Evolutionary conservation across 2,797 vertebrate species (phyloP).

Genomic region (Telmatherina bonti): DNA sequence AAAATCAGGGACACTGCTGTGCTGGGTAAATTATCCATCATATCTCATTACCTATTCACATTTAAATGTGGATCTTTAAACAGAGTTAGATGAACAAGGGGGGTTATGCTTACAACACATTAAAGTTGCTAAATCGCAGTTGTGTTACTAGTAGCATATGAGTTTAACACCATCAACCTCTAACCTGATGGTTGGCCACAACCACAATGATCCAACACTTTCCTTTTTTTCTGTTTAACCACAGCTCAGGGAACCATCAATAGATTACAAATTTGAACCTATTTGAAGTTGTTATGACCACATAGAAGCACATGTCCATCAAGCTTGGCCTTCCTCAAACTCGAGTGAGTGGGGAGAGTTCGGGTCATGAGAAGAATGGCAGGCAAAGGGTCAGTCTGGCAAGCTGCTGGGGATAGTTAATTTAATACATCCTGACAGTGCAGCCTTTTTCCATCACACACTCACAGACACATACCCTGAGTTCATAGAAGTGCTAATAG

Average conservation of each 20-base stretch:
- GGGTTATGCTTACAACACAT: no score
- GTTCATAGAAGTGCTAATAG: conserved; percentile 28
- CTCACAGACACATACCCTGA: conserved; percentile 25
- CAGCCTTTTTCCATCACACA: conserved; percentile 62
- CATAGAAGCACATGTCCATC: conserved; percentile 50
- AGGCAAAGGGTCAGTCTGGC: conserved; percentile 51
- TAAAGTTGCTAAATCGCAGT: no score
- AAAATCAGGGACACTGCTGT: no score
- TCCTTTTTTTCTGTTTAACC: background rate
- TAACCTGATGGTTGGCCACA: no score
- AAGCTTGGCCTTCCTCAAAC: conserved; percentile 51
- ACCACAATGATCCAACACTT: no score
- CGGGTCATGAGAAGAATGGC: conserved; percentile 35
- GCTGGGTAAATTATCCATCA: no score
- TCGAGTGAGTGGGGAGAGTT: conserved; percentile 30
- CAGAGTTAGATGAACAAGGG: no score
- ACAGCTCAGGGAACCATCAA: background rate
- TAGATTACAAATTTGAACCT: conserved; percentile 22
- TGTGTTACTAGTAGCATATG: no score
- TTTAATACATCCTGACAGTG: conserved; percentile 69
- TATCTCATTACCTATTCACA: no score
- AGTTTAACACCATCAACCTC: no score
- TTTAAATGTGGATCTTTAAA: no score
- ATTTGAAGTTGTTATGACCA: conserved; percentile 18
- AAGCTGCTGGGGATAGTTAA: conserved; percentile 33